Evolutionary conservation across 2,797 vertebrate genomes (phyloP), one percentile per base, ranked within the genome.

Genomic region (Sorex maritimensis): DNA sequence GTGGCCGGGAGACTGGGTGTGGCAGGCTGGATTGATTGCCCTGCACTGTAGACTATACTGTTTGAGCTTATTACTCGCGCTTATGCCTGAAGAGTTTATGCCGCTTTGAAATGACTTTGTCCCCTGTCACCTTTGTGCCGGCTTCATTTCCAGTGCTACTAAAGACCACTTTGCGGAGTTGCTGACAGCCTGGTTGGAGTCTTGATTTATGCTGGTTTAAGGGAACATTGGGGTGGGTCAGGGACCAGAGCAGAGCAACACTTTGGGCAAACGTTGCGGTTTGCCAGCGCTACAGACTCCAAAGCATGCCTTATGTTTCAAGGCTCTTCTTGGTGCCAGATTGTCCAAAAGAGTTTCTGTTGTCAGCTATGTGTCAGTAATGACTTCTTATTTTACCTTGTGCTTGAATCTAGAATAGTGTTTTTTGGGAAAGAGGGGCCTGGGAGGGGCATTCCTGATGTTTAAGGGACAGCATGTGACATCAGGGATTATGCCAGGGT

Each of bases 81-180:
- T 95, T 78, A 28, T 5, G 72, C 15, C 26, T 41, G 55, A 93
- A 96, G 82, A 65, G 96, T 94, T 94, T 85, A 88, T 96, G 67
- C 52, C 13, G n/a, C 52, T 63, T 91, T 55, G 83, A 88, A 95
- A 88, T 96, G 94, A 69, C 90, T 93, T 94, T 86, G 87, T 94
- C 96, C 92, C 81, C 3, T 95, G 93, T 94, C 91, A 61, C n/a
- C 2, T 97, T 96, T 86, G 71, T 95, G 81, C 89, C 74, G 92
- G 67, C 95, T 94, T 92, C 90, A 38, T 88, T n/a, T 86, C 94
- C 90, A 89, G 86, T 79, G 92, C 77, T 80, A 73, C 9, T 91
- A 94, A 84, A 79, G 80, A 84, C 52, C 67, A 72, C 74, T 92
- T 61, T 78, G 65, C 82, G 7, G 26, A 86, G 49, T 79, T 86